phyloP scores from a whole-genome alignment of 2,888 invertebrate genomes.

The Xanthia icteritia region DNA sequence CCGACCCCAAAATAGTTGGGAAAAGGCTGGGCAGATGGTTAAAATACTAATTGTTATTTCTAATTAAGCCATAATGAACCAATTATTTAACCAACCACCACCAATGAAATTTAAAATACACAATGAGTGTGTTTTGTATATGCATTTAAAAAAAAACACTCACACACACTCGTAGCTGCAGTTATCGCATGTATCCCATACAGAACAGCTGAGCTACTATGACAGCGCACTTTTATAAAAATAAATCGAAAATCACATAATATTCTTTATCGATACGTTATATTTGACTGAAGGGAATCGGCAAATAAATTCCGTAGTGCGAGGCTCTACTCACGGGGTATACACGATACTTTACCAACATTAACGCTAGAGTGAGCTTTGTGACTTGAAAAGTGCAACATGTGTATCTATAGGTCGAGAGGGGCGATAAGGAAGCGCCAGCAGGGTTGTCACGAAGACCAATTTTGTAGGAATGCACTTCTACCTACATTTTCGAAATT shows the following conservation, averaged over 20 bases:
- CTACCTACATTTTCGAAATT: conserved; percentile 22
- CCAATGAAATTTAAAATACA: background rate
- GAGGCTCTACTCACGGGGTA: conserved; percentile 4
- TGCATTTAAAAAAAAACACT: background rate
- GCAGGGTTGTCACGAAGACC: conserved; percentile 14
- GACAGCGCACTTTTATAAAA: conserved; percentile 7
- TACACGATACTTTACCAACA: conserved; percentile 32
- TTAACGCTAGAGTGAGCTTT: conserved; percentile 65
- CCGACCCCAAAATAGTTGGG: too few relatives aligned
- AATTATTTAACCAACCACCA: too few relatives aligned
- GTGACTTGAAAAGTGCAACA: conserved; percentile 65
- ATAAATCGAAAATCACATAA: conserved; percentile 24
- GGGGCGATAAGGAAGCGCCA: conserved; percentile 18
- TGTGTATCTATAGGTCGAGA: conserved; percentile 5
- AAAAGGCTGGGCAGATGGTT: too few relatives aligned
- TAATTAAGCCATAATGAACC: too few relatives aligned
- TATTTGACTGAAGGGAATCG: conserved; percentile 32
- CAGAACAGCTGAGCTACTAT: background rate
- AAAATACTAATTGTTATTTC: too few relatives aligned
- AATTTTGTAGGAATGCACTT: conserved; percentile 38
- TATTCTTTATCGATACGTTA: conserved; percentile 22
- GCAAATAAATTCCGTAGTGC: conserved; percentile 37
- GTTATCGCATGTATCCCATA: background rate
- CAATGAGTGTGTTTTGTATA: background rate
- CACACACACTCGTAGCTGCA: background rate